Base-by-base conservation (phyloP, 1,140 invertebrate species). In the Bombus pascuorum region DNA sequence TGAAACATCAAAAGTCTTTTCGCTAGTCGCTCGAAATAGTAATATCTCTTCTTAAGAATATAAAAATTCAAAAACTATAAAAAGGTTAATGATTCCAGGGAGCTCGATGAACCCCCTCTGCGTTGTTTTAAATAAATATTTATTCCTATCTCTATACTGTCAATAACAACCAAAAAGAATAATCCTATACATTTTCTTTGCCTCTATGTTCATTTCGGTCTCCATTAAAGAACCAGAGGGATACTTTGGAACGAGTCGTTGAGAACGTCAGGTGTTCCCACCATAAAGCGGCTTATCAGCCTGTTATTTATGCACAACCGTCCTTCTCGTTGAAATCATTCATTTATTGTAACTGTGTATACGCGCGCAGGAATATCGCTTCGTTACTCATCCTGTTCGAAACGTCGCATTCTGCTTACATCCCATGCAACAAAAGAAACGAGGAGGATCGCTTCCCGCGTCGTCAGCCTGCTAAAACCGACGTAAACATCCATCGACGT, bases 401-500 rank as follows among this genome's bases (percentile, higher is more conserved):
- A 53, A 22, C 53, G n/a, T 77, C 13, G 18, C 18, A 6, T 74
- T 44, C 39, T 9, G 62, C 25, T 71, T 53, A 13, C 65, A 68
- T 10, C 32, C 42, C 9, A 8, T 62, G 73, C 65, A 32, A 66
- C 62, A 79, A 79, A 79, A 79, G 77, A 42, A 47, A 53, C n/a
- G 65, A 62, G 3, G 39, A 42, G 62, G 53, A 78, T 77, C 42
- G 76, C 32, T 37, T 44, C 6, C n/a, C 72, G 18, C n/a, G 42
- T 28, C 42, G 42, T 12, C 68, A 37, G 10, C 37, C n/a, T 42
- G 57, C 42, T 53, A 44, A 70, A 44, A 53, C 44, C 65, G 32
- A 53, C 75, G 57, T 65, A 65, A 77, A 77, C 75, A 77, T 65
- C 57, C 75, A 77, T 80, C 42, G 78, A 80, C 78, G 78, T 80